A percentile compares a stretch with the other conserved stretches of the same genome.
Evolutionary conservation across 92 coral and sea anemone genomes (phyloP).

Genomic region (Heliopora coerulea): DNA sequence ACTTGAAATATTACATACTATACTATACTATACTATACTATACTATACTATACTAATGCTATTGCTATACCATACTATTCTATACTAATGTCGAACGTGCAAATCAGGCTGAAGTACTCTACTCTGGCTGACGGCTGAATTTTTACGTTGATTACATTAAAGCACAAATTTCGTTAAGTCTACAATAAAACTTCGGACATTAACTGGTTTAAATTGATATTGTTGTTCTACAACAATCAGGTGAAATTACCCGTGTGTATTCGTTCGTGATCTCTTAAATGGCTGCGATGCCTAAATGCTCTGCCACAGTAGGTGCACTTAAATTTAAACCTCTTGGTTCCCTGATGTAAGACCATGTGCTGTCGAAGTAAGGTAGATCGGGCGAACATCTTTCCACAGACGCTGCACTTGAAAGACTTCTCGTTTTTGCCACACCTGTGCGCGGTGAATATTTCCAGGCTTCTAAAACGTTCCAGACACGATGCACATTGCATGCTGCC

Average conservation of each 20-base stretch:
- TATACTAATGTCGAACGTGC: too few species aligned
- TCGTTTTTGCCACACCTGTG: slow-evolving; percentile 41
- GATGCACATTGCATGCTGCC: slow-evolving; percentile 11
- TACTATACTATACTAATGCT: too few species aligned
- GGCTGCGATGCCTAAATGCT: slow-evolving; percentile 97
- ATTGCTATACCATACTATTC: too few species aligned
- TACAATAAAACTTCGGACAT: too few species aligned
- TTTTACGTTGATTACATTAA: too few species aligned
- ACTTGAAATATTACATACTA: too few species aligned
- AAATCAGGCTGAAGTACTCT: too few species aligned
- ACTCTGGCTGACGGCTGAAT: too few species aligned
- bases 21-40: too few species aligned
- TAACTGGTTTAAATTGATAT: too few species aligned
- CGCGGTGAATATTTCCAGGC: slow-evolving; percentile 5
- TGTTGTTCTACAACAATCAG: too few species aligned
- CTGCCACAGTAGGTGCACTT: slow-evolving; percentile 93
- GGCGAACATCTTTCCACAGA: slow-evolving; percentile 86
- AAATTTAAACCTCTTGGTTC: slow-evolving; percentile 94
- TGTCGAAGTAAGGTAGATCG: slow-evolving; percentile 92
- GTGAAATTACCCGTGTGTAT: slow-evolving; percentile 92
- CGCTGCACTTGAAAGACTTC: slow-evolving; percentile 88
- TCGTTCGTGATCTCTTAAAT: slow-evolving; percentile 91
- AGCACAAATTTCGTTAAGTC: too few species aligned
- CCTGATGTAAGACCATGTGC: slow-evolving; percentile 95
- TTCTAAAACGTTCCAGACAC: slow-evolving; percentile 2